Percentiles rank a stretch among this genome's conserved stretches.
Conservation (phyloP, 2,888 invertebrate species). For the Acrocyrtus sp. region DNA sequence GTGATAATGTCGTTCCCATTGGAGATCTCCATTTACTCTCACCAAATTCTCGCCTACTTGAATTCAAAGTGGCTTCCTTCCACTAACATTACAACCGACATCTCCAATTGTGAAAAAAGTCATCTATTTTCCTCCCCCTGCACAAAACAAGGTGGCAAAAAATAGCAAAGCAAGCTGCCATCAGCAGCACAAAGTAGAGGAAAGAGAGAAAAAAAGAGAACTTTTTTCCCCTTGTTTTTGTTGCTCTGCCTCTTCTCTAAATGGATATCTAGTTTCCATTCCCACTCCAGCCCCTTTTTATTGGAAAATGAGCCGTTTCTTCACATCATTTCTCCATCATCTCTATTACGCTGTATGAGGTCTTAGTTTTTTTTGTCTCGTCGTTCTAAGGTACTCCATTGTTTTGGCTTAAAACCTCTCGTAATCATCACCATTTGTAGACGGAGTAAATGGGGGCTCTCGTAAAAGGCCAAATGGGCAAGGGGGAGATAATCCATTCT, state of each 20-base stretch:
- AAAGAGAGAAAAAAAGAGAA: not conserved
- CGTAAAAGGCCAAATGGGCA: no score
- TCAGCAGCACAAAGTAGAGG: not conserved
- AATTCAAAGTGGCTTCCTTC: not conserved
- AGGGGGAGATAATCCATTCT: not conserved
- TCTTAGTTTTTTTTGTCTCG: no score
- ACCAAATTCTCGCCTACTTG: not conserved
- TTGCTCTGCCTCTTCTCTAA: not conserved
- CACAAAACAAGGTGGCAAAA: not conserved
- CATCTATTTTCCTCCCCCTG: not conserved
- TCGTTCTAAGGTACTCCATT: no score
- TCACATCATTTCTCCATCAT: not conserved
- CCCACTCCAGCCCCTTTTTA: not conserved
- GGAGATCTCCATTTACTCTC: constrained; percentile 47
- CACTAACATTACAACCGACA: not conserved
- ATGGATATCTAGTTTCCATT: constrained; percentile 14
- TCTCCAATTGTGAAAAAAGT: not conserved
- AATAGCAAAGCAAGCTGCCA: not conserved
- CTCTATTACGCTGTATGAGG: no score
- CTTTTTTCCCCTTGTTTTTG: constrained; percentile 5
- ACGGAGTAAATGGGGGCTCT: not conserved
- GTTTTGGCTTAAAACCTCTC: not conserved
- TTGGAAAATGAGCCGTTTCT: not conserved
- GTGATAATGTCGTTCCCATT: constrained; percentile 35
- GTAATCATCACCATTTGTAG: no score